Conservation (phyloP, 2,888 invertebrate genomes). For the Neria commutata region DNA sequence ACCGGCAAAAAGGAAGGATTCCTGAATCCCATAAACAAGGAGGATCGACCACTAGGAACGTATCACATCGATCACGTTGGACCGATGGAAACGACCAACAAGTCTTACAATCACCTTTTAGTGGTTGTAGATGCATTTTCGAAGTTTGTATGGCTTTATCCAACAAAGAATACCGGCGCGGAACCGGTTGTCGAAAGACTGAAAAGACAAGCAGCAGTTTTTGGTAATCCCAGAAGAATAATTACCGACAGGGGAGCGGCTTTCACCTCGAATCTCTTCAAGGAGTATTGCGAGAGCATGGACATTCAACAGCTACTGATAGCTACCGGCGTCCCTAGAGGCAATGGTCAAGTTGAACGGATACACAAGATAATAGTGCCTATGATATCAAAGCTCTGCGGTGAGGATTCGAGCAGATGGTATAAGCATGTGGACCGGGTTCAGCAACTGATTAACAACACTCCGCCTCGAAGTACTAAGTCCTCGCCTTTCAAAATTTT, state of each 20-base stretch:
- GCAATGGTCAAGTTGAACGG: constrained; percentile 51
- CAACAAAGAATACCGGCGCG: background rate
- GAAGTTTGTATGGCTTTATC: constrained; percentile 9
- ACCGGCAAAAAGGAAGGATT: constrained; percentile 24
- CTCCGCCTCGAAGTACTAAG: constrained; percentile 7
- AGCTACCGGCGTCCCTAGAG: constrained; percentile 46
- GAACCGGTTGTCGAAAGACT: background rate
- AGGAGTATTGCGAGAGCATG: constrained; percentile 43
- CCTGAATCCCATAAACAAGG: constrained; percentile 24
- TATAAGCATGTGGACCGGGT: constrained; percentile 33
- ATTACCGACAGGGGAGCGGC: constrained; percentile 4
- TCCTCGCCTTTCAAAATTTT: constrained; percentile 7
- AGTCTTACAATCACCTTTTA: constrained; percentile 12
- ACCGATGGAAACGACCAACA: constrained; percentile 16
- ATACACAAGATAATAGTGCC: constrained; percentile 45
- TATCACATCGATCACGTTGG: constrained; percentile 19
- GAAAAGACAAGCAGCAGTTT: background rate
- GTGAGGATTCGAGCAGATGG: constrained; percentile 42
- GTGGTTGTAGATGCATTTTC: constrained; percentile 10
- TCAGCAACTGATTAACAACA: constrained; percentile 19
- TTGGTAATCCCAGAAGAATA: constrained; percentile 4
- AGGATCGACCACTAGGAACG: background rate
- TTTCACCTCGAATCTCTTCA: constrained; percentile 38
- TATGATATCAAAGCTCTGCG: constrained; percentile 48
- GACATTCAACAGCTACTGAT: constrained; percentile 40